A percentile compares a stretch with the other conserved stretches of the same genome.
Evolutionary conservation across 2,888 invertebrate genomes (phyloP).

Genomic region (Mesochorus sp.): DNA sequence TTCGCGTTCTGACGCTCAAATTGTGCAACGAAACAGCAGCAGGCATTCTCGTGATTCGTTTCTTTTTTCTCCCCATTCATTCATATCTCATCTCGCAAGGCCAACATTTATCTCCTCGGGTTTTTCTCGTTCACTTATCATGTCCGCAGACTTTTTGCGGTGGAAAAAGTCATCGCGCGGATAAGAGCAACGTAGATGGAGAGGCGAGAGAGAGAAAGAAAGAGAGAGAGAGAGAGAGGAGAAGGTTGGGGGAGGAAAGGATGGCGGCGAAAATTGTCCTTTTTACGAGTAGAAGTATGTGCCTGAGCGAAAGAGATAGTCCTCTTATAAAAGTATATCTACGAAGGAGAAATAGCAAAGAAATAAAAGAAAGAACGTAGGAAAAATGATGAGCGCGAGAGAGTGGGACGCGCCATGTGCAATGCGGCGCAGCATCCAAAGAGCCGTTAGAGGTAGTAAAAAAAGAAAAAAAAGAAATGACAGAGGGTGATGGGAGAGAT

Average conservation of each 20-base stretch:
- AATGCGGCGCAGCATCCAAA: conserved; percentile 4
- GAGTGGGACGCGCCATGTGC: conserved; percentile 10
- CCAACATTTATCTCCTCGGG: conserved; percentile 35
- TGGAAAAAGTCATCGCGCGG: conserved; percentile 49
- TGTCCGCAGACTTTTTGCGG: conserved; percentile 38
- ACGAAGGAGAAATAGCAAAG: conserved; percentile 34
- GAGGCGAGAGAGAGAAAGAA: background rate
- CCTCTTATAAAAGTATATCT: conserved; percentile 20
- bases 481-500: conserved; percentile 32
- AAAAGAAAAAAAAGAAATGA: background rate
- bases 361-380: conserved; percentile 24
- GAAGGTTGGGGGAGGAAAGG: conserved; percentile 37
- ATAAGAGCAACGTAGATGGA: conserved; percentile 8
- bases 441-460: conserved; percentile 38
- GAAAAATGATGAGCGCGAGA: conserved; percentile 36
- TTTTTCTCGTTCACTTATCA: conserved; percentile 49
- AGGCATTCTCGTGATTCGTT: conserved; percentile 50
- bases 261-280: conserved; percentile 60
- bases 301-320: conserved; percentile 40
- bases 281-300: conserved; percentile 47
- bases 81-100: conserved; percentile 32
- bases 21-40: conserved; percentile 12
- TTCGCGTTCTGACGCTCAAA: background rate
- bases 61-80: conserved; percentile 9
- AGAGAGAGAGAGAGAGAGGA: background rate